These are phyloP conservation scores for Rhodeus uyekii DNA, from an alignment of 2,797 vertebrate species.

Conservation along the genomic window DNA sequence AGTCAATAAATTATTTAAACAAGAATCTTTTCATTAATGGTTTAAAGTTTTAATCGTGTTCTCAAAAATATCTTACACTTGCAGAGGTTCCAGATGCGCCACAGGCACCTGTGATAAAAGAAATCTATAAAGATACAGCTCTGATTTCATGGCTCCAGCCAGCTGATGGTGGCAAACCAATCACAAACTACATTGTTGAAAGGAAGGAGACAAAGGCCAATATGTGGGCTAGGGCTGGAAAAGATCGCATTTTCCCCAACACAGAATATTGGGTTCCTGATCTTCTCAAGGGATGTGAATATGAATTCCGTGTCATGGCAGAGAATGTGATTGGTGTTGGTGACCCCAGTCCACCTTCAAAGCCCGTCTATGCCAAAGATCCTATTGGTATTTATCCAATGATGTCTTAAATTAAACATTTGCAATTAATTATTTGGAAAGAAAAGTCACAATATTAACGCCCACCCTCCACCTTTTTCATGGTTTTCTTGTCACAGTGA, in stretches of 20 bases:
- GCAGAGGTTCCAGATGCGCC: constrained; percentile 95
- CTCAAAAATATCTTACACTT: constrained; percentile 8
- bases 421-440: background rate
- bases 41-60: background rate
- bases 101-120: constrained; percentile 87
- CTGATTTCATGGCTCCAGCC: constrained; percentile 94
- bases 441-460: background rate
- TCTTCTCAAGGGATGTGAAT: constrained; percentile 93
- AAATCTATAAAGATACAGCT: constrained; percentile 90
- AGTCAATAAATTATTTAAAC: background rate
- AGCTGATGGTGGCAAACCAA: constrained; percentile 95
- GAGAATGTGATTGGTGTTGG: constrained; percentile 94
- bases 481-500: constrained; percentile 74
- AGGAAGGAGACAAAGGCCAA: constrained; percentile 96
- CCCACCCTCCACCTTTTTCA: background rate
- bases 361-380: constrained; percentile 94
- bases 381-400: constrained; percentile 84
- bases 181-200: constrained; percentile 94
- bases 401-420: background rate
- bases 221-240: constrained; percentile 88
- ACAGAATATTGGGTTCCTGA: constrained; percentile 92
- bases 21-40: background rate
- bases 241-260: constrained; percentile 84
- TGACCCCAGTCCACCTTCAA: constrained; percentile 95
- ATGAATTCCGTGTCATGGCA: constrained; percentile 97